Conservation (phyloP, 2,797 vertebrate species). For the Scarus forsteni region DNA sequence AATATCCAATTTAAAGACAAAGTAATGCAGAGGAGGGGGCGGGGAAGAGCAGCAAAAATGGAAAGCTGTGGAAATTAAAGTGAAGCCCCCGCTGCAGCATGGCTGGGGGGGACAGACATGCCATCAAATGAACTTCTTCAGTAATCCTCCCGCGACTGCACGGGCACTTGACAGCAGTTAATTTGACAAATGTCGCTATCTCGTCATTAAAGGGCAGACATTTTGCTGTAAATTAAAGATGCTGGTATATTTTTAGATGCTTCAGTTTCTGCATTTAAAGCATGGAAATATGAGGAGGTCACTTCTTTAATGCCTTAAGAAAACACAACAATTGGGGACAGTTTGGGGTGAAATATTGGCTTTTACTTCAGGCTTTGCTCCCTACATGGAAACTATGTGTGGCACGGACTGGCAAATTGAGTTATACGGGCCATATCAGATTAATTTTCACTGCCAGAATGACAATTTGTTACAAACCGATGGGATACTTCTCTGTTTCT, state of each 20-base stretch:
- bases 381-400: neutral
- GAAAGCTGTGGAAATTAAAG: conserved; percentile 74
- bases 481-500: no score
- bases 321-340: neutral
- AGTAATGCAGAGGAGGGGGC: conserved; percentile 59
- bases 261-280: conserved; percentile 14
- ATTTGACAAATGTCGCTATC: conserved; percentile 69
- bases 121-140: conserved; percentile 59
- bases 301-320: conserved; percentile 3
- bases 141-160: conserved; percentile 53
- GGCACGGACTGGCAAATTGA: no score
- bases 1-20: conserved; percentile 78
- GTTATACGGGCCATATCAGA: no score
- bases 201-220: conserved; percentile 47
- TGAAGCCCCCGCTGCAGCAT: conserved; percentile 50
- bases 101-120: conserved; percentile 55
- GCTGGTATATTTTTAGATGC: conserved; percentile 28
- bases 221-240: conserved; percentile 18
- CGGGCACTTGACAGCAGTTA: conserved; percentile 60
- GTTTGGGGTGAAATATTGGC: neutral
- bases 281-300: neutral
- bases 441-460: no score
- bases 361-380: conserved; percentile 22
- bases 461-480: no score
- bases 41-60: conserved; percentile 44